Base-by-base conservation (phyloP, 2,113 vertebrate species). In the Herpetotheres cachinnans region DNA sequence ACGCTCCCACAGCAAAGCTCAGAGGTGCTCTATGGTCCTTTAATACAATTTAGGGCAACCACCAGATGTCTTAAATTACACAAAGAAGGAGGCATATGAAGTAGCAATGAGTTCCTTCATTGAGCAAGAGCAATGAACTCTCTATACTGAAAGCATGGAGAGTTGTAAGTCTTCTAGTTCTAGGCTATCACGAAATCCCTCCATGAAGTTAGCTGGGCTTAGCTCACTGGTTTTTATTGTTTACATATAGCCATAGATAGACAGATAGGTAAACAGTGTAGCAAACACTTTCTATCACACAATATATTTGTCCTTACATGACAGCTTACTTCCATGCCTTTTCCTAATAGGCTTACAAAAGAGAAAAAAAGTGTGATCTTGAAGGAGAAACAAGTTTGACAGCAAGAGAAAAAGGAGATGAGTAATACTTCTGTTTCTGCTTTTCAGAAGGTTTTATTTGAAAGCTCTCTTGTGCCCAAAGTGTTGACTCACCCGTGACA, bases 401-500 rank as follows among this genome's bases (percentile, higher is more conserved):
- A 91, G 69, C 55, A 72, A 87, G 81, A 65, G 88, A 74, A 79
- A 83, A 89, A 91, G n/a, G 36, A 82, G 56, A 91, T 91, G 90
- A 95, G 61, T 95, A 95, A 93, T 87, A 69, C 70, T 85, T 93
- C 65, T 91, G 89, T 89, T 95, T 95, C 86, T 95, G 38, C 73
- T 96, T 91, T 92, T 93, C 65, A 82, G 83, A 91, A 50, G 81
- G 46, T 69, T 94, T 92, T 92, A 67, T 92, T 72, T 97, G 91
- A 85, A 94, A 94, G 65, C 66, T 91, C 56, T 65, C 44, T 89
- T 82, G 61, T 86, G 36, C 84, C 70, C 58, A 16, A 89, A 94
- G 65, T 49, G 65, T 89, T 91, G 89, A 78, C 47, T 94, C 83
- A 93, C 58, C 70, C 81, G 38, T 40, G 61, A 76, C 54, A 79